Conservation (phyloP, 2,797 vertebrate species). For the Lithobates pipiens region DNA sequence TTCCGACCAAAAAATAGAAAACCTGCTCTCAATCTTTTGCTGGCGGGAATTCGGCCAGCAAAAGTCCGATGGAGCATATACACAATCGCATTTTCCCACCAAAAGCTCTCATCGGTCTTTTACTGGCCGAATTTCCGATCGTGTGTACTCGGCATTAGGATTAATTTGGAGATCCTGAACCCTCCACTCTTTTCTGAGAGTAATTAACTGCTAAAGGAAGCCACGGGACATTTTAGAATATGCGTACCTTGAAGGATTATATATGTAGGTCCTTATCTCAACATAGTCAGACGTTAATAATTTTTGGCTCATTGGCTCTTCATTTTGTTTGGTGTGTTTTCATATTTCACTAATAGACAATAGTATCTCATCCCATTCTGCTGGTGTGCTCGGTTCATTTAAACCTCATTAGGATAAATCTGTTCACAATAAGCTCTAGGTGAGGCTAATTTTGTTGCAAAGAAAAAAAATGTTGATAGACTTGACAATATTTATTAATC, state of each 20-base stretch:
- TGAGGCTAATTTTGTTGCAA: not conserved
- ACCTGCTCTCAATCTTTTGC: no score
- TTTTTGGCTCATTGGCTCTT: conserved; percentile 4
- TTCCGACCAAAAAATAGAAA: no score
- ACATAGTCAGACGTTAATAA: conserved; percentile 11
- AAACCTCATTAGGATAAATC: conserved; percentile 29
- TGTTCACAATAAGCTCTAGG: not conserved
- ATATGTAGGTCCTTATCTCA: conserved; percentile 12
- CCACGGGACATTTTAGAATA: not conserved
- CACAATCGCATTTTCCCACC: no score
- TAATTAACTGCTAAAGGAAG: conserved; percentile 6
- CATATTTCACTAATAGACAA: conserved; percentile 12
- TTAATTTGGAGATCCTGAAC: not conserved
- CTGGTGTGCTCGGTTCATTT: conserved; percentile 1
- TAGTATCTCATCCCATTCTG: not conserved
- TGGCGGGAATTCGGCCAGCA: no score
- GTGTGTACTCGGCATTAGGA: not conserved
- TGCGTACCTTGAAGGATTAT: conserved; percentile 6
- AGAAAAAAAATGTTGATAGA: not conserved
- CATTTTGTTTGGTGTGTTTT: not conserved
- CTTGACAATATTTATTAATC: not conserved
- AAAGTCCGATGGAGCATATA: no score
- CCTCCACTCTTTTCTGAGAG: conserved; percentile 26
- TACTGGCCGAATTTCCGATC: no score
- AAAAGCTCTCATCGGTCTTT: no score